Evolutionary conservation across 1,140 invertebrate genomes (phyloP).

Genomic region (Heliconius nattereri): DNA sequence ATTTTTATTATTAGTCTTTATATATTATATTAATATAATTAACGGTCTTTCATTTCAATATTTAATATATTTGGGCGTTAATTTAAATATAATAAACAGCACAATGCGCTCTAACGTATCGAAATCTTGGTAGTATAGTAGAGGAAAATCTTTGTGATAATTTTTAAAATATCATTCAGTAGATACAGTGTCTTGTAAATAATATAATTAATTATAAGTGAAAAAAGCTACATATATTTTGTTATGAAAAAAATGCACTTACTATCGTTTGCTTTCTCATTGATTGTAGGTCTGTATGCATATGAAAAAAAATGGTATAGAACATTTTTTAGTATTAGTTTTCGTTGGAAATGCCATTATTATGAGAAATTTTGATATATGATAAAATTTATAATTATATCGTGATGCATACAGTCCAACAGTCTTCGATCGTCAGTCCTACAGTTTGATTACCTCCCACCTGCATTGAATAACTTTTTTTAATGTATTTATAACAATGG

Average conservation of each 20-base stretch:
- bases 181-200: conserved; percentile 68
- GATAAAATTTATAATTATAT: background rate
- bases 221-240: conserved; percentile 75
- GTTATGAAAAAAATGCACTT: conserved; percentile 68
- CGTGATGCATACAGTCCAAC: conserved; percentile 15
- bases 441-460: conserved; percentile 5
- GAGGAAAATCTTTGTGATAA: conserved; percentile 73
- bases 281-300: conserved; percentile 10
- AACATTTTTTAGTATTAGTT: background rate
- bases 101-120: conserved; percentile 49
- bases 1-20: conserved; percentile 15
- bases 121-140: conserved; percentile 59
- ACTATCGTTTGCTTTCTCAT: conserved; percentile 58
- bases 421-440: background rate
- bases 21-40: conserved; percentile 17
- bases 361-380: background rate
- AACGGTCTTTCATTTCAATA: background rate
- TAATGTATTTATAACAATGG: conserved; percentile 70
- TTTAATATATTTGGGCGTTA: background rate
- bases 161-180: conserved; percentile 72
- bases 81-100: conserved; percentile 22
- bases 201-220: conserved; percentile 67
- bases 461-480: conserved; percentile 33
- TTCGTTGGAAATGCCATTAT: background rate
- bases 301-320: background rate